Evolutionary conservation across 2,113 vertebrate genomes (phyloP).

Genomic region (Hippoglossus stenolepis): DNA sequence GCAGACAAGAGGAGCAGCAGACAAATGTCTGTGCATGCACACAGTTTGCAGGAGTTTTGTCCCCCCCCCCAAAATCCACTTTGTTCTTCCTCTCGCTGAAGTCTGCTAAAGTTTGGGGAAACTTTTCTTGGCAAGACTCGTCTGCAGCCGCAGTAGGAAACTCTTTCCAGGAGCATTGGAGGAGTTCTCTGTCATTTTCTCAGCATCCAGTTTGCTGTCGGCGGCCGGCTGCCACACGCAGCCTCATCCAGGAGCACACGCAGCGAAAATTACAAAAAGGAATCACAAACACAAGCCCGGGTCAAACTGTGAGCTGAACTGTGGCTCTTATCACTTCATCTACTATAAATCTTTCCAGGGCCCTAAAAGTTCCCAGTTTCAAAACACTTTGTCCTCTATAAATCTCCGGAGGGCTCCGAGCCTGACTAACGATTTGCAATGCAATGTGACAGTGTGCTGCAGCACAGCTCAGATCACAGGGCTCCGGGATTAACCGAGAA

Average conservation of each 20-base stretch:
- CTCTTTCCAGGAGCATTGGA: slow-evolving; percentile 15
- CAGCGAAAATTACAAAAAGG: background rate
- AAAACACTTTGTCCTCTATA: slow-evolving; percentile 33
- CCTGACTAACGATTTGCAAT: slow-evolving; percentile 30
- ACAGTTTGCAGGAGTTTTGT: background rate
- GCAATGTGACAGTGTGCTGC: slow-evolving; percentile 10
- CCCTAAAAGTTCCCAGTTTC: slow-evolving; percentile 10
- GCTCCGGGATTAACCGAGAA: slow-evolving; percentile 27
- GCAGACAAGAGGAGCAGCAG: slow-evolving; percentile 18
- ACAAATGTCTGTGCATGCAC: slow-evolving; percentile 12
- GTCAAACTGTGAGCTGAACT: background rate
- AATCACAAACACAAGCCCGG: slow-evolving; percentile 1
- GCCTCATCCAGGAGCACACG: slow-evolving; percentile 12
- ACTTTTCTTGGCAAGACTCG: slow-evolving; percentile 32
- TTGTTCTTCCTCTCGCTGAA: background rate
- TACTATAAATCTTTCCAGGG: slow-evolving; percentile 7
- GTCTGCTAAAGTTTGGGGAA: slow-evolving; percentile 5
- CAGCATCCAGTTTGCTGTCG: slow-evolving; percentile 7
- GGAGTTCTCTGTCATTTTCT: slow-evolving; percentile 24
- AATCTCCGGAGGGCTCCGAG: background rate
- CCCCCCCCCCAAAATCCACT: background rate
- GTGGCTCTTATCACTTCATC: slow-evolving; percentile 11
- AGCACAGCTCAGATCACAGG: slow-evolving; percentile 38
- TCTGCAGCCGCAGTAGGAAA: slow-evolving; percentile 7
- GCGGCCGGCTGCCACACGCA: background rate